Conservation (phyloP, 2,797 vertebrate species). For the Staurois parvus region DNA sequence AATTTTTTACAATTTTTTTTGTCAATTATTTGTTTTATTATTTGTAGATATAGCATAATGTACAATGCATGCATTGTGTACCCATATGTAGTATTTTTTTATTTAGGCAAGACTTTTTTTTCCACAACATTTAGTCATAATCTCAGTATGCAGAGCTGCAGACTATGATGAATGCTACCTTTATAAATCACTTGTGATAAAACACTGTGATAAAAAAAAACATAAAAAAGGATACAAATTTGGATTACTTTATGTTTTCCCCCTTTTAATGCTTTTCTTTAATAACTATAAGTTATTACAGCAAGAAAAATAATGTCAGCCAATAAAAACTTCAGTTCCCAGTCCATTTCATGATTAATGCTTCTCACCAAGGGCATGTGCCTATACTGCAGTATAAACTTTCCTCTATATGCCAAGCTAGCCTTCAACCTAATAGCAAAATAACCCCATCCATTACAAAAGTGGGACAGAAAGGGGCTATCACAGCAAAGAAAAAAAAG, state of each 20-base stretch:
- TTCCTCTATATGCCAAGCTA: constrained; percentile 3
- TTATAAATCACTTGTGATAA: constrained; percentile 8
- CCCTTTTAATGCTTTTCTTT: constrained; percentile 22
- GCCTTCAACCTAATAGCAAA: constrained; percentile 32
- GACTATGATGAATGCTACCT: not conserved
- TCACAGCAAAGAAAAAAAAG: constrained; percentile 33
- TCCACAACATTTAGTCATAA: not conserved
- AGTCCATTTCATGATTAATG: constrained; percentile 35
- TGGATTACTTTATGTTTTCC: constrained; percentile 6
- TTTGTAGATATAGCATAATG: not conserved
- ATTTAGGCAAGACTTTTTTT: not conserved
- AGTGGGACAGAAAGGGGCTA: constrained; percentile 44
- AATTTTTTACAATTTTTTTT: no score
- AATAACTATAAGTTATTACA: constrained; percentile 38
- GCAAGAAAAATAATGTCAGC: constrained; percentile 37
- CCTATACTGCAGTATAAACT: constrained; percentile 22
- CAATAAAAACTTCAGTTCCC: constrained; percentile 52
- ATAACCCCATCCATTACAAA: constrained; percentile 38
- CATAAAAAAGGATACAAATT: not conserved
- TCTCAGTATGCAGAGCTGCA: not conserved
- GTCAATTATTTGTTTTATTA: not conserved
- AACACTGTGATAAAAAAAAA: not conserved
- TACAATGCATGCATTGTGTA: not conserved
- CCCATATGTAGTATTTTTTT: not conserved
- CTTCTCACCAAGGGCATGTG: constrained; percentile 37